Evolutionary conservation across 2,888 invertebrate species (phyloP), one percentile per base, ranked within the genome.

Genomic region (Drosophila anceps): DNA sequence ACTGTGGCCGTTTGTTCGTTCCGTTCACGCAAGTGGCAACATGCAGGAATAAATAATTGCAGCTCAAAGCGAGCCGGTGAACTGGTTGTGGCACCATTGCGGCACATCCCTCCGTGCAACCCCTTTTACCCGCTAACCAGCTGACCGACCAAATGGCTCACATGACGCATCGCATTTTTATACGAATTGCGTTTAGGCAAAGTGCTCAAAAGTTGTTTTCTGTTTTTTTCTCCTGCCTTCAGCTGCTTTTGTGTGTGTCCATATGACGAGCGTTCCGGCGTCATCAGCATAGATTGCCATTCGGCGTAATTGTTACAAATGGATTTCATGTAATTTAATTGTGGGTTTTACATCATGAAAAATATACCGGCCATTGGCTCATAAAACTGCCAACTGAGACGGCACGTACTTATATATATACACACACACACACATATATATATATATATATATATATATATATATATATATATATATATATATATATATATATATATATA

Each of bases 271-370:
- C 73, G 82, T 82, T 81, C 66, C 82, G 84, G 87, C 79, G 73
- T 84, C 87, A 86, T 87, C 86, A 85, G 81, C 85, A 84, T 84
- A 88, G 81, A 87, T 88, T 85, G 87, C 88, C 86, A 80, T 84
- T 73, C 86, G 80, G 86, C 82, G 85, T 90, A 90, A 91, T 91
- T 91, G 86, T 91, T 91, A 91, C 84, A 91, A 91, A 91, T 91
- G 90, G 80, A 86, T 90, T 88, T 88, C 76, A 81, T 81, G 90
- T 85, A 90, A 90, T 85, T 84, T 91, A 91, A 91, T 91, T 91
- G 90, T 82, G 73, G 90, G 91, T 89, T 91, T 89, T 82, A 83
- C 78, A 79, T 80, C 76, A 82, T 85, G 89, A 89, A 85, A 89
- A 88, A 89, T 89, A 87, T 76, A 84, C 82, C 77, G 69, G 71